Conservation (phyloP, 2,113 vertebrate genomes). For the Perccottus glenii region DNA sequence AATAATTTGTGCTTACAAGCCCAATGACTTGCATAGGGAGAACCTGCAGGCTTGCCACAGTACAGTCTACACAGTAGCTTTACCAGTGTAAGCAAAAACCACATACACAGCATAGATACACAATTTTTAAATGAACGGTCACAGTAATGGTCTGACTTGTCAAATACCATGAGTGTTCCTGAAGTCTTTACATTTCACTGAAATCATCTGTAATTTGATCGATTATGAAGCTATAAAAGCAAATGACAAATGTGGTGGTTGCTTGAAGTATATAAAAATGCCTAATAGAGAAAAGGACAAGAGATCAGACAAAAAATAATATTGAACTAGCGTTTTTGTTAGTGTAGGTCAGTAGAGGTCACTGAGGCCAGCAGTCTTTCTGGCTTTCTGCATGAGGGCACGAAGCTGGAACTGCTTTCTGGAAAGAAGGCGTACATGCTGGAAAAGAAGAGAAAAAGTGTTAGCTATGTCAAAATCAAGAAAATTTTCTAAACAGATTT, state of each 20-base stretch:
- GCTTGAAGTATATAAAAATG: conserved; percentile 25
- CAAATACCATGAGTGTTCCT: background rate
- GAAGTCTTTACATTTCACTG: too few relatives aligned
- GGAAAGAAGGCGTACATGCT: conserved; percentile 97
- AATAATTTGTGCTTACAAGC: conserved; percentile 53
- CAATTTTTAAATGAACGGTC: background rate
- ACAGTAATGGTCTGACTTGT: background rate
- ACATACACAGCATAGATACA: background rate
- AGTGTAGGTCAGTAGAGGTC: conserved; percentile 90
- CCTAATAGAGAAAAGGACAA: conserved; percentile 36
- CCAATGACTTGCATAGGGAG: conserved; percentile 32
- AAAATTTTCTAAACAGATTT: too few relatives aligned
- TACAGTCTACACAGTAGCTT: conserved; percentile 2
- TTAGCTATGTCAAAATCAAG: background rate
- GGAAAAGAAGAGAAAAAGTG: conserved; percentile 36
- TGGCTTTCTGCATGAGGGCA: conserved; percentile 98
- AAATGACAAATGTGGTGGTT: conserved; percentile 16
- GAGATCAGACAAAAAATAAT: conserved; percentile 15
- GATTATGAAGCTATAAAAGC: conserved; percentile 5
- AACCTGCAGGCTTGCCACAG: conserved; percentile 10
- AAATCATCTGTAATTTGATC: background rate
- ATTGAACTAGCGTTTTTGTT: conserved; percentile 45
- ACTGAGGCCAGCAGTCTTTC: conserved; percentile 96
- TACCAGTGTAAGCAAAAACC: background rate
- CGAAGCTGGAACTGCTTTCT: conserved; percentile 99